Evolutionary conservation across 1,140 invertebrate genomes (phyloP), one percentile per base, ranked within the genome.

Genomic region (Linepithema humile): DNA sequence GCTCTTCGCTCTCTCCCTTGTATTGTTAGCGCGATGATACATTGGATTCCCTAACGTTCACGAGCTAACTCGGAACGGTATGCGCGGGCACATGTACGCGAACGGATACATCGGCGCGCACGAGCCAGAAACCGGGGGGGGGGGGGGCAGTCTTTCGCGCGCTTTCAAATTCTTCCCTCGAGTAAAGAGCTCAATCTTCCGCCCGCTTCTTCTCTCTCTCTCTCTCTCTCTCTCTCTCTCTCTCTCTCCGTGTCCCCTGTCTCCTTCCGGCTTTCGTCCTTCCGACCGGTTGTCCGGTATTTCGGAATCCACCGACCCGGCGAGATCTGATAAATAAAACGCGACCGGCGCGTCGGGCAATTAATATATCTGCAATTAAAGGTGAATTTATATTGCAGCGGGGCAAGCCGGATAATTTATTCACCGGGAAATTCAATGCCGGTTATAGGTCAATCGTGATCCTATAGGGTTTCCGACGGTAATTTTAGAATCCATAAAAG

Each of bases 1-100:
- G 50, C 32, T 40, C 29, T 35, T 40, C 26, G 17, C 48, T 57
- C 10, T 64, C 32, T 38, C 48, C 32, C 23, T 48, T 1, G 88
- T 82, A 88, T 89, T 89, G 88, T 89, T 89, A 86, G 84, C 87
- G 20, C 62, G 73, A 89, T 89, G 87, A 88, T 89, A 89, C 87
- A 89, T 89, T 75, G 86, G 73, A 84, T 75, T 84, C 48, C 60
- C 62, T 26, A 73, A 88, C 77, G 70, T 78, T 84, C 29, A 73
- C 77, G 59, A 74, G 55, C 29, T 59, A 78, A 80, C 80, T 29
- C 77, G 64, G 53, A 72, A 50, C 84, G 72, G 85, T 70, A 64
- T 45, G 74, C 65, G 84, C 65, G 48, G 35, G 15, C 57, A 70
- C 69, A 20, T 17, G 5, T 40, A 23, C 43, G 38, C 55, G 65